Evolutionary conservation across 2,113 vertebrate species (phyloP).

Genomic region (Addax nasomaculatus): DNA sequence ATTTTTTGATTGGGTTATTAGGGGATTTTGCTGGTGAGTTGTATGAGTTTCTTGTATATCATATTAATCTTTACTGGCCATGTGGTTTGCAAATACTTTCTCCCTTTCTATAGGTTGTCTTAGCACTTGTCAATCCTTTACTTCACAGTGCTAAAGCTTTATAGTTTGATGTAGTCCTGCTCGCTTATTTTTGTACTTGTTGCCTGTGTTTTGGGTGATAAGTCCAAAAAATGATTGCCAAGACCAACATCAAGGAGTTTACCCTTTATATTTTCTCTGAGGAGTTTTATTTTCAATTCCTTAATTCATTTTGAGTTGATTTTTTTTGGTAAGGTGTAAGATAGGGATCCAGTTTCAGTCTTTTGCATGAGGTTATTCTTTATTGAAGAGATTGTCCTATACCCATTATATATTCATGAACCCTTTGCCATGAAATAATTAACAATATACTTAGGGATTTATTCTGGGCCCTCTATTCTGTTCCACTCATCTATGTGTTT

Average conservation of each 20-base stretch:
- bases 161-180: neutral
- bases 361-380: neutral
- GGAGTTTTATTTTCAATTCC: neutral
- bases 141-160: neutral
- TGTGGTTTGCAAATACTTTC: neutral
- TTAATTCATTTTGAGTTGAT: neutral
- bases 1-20: neutral
- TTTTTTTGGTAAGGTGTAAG: neutral
- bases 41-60: neutral
- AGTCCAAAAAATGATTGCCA: neutral
- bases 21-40: neutral
- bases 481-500: neutral
- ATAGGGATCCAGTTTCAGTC: neutral
- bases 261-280: neutral
- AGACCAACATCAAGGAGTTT: neutral
- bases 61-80: neutral
- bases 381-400: neutral
- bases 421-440: neutral
- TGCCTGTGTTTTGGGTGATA: neutral
- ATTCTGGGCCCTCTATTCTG: neutral
- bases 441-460: neutral
- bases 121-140: neutral
- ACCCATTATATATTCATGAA: neutral
- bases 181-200: neutral
- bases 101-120: neutral